phyloP scores from a whole-genome alignment of 2,113 vertebrate species.

The Neomonachus schauinslandi region DNA sequence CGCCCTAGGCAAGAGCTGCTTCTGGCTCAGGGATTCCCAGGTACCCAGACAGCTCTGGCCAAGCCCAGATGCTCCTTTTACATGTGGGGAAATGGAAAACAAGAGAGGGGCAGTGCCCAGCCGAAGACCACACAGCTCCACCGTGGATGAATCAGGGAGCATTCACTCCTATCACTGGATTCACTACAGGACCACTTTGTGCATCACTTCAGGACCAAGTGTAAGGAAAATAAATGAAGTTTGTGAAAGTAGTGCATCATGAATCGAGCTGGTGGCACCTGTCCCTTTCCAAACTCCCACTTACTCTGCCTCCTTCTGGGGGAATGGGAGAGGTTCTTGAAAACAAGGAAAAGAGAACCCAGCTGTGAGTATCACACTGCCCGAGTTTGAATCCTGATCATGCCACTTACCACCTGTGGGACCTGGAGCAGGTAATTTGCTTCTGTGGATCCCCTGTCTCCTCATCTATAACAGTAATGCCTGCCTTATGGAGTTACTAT shows the following conservation, averaged over 20 bases:
- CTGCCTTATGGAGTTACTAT: accelerated
- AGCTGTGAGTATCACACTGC: accelerated
- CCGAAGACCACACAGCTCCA: neutral
- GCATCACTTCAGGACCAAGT: neutral
- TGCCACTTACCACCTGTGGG: neutral
- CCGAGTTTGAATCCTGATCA: accelerated
- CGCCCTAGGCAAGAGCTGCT: neutral
- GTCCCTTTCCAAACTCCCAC: neutral
- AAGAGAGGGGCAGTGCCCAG: neutral
- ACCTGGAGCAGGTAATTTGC: neutral
- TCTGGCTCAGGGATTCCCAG: neutral
- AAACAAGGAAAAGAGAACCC: neutral
- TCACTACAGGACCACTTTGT: accelerated
- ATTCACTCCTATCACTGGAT: accelerated
- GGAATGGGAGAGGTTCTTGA: too few relatives aligned
- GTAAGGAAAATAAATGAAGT: neutral
- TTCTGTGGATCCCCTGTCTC: neutral
- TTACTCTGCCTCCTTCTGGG: neutral
- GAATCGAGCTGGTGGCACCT: neutral
- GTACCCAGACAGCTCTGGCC: neutral
- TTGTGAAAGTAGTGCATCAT: accelerated
- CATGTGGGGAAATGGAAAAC: neutral
- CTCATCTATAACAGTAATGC: accelerated
- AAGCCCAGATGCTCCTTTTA: too few relatives aligned
- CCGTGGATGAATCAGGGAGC: accelerated